Evolutionary conservation across 1,140 invertebrate genomes (phyloP), one percentile per base, ranked within the genome.

Genomic region (Scylla paramamosain): DNA sequence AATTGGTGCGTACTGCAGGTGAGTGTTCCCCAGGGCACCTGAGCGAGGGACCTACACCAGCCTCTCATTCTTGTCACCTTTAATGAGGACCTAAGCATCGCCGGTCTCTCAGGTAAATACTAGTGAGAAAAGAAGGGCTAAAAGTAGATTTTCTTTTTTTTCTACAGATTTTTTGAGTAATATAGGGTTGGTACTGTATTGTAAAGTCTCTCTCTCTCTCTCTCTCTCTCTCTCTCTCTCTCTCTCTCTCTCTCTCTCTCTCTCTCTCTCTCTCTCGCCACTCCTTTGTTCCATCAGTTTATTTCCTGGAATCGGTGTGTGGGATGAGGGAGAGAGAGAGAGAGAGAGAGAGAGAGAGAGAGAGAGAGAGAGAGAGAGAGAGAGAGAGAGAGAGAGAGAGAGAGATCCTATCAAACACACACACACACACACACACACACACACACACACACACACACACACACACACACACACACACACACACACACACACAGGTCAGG

Each of bases 221-320:
- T 59, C 52, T 59, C 3, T 59, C 52, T 59, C 10, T 59, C 3
- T 59, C 52, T 59, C 52, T 59, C 52, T 59, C 52, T 59, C 52
- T 59, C 52, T 59, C 52, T 59, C 52, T 59, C 52, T 84, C 28
- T 29, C 83, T 32, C 83, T 45, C n/a, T 32, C 83, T 77, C 67
- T 77, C 86, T 88, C 86, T 88, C 86, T 88, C 86, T 88, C 86
- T 88, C 86, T 32, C 86, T 31, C 28, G 4, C 31, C 45, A 16
- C 29, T 8, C 45, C 86, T 88, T 46, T 32, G 16, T 32, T 46
- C 45, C 86, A 12, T n/a, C 84, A 16, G 12, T 86, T 4, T 86
- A 29, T 86, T 39, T 86, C 84, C n/a, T 39, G 28, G 28, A 31
- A 59, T 14, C 48, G 48, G 83, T 86, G 84, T 7, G 84, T 7